Base-by-base conservation (phyloP, 2,113 vertebrate genomes). In the Tyto alba region DNA sequence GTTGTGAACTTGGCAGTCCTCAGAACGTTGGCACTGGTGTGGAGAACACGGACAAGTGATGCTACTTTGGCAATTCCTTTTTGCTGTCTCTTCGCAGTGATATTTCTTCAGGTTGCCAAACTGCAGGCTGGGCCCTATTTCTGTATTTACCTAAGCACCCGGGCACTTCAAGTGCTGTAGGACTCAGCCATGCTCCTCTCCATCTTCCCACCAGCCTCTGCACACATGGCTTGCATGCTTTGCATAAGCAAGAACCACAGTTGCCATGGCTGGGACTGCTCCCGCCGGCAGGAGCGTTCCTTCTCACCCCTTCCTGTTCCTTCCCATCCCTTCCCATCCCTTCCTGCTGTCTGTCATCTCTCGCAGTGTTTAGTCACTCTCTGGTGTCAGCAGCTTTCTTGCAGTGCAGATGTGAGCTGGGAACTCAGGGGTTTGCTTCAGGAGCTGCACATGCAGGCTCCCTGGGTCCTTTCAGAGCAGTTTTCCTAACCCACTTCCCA, bases 381-480 rank as follows among this genome's bases (percentile, higher is more conserved):
- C 45, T 26, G 72, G 67, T 48, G 41, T 59, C 72, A 76, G 68
- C 63, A 80, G 63, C 63, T 90, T 90, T 92, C 21, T 32, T 11
- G 25, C 45, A 45, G 64, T 7, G 38, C 41, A 57, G 29, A 34
- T 64, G 57, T 57, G 85, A 91, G 43, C 75, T 72, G 66, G 64
- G 41, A 47, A 5, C 45, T 26, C 0, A 0, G 40, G 62, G 59
- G 57, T 56, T 64, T 56, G 53, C 21, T 48, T 73, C 7, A 0
- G 25, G 63, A 57, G 5, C n/a, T 57, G 18, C 16, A 4, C 2
- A 1, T 14, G 25, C 25, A 10, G 2, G 3, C 23, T 62, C 9
- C 5, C 18, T 9, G 32, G 12, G 16, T 74, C 50, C 23, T 89
- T 95, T 66, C 9, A 9, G 71, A 55, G 41, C 4, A 2, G 12